Percentiles rank a stretch among this genome's conserved stretches.
Evolutionary conservation across 2,113 vertebrate genomes (phyloP).

Genomic region (Cinclus cinclus): DNA sequence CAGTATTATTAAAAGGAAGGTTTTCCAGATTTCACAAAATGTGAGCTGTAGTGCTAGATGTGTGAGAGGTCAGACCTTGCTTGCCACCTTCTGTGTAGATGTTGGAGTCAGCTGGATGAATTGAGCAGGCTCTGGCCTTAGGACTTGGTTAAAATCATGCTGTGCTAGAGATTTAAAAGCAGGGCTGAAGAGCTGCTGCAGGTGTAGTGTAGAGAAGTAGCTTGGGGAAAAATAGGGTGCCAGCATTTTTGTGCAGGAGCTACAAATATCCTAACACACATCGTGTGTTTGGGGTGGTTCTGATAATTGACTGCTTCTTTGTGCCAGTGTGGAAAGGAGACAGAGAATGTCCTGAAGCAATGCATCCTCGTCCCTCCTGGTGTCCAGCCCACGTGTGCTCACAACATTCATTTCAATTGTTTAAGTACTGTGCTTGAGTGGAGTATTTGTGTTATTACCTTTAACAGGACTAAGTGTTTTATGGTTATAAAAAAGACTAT

Average conservation of each 20-base stretch:
- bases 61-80: background rate
- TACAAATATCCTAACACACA: background rate
- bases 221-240: background rate
- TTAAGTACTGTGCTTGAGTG: conserved; percentile 73
- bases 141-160: background rate
- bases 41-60: background rate
- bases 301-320: background rate
- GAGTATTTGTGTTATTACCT: conserved; percentile 75
- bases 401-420: conserved; percentile 48
- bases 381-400: background rate
- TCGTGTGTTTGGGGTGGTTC: background rate
- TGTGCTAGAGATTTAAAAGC: background rate
- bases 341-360: background rate
- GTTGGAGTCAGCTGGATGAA: background rate
- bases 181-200: background rate
- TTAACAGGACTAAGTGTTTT: conserved; percentile 75
- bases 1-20: background rate
- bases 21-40: background rate
- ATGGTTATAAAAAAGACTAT: conserved; percentile 75
- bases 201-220: background rate
- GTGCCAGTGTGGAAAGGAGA: background rate
- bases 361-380: background rate
- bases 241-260: background rate
- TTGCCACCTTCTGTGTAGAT: background rate
- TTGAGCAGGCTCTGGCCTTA: background rate